Evolutionary conservation across 2,888 invertebrate genomes (phyloP), one percentile per base, ranked within the genome.

Genomic region (Melanotus villosus): DNA sequence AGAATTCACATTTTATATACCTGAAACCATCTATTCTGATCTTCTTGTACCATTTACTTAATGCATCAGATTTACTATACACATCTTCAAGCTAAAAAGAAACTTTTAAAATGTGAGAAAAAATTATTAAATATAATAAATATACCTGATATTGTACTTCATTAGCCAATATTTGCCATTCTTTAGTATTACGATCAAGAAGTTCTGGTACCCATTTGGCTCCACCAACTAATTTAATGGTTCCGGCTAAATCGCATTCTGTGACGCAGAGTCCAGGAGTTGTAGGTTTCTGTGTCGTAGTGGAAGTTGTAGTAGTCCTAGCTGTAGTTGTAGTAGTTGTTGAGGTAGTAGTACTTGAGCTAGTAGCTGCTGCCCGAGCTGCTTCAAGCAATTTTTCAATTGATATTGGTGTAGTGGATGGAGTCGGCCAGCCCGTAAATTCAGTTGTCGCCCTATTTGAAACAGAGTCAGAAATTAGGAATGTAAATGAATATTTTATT

Each of bases 351-450:
- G 89, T 58, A 12, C 57, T 88, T 1, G 87, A 86, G 1, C 87
- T 85, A 71, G 88, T 87, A 1, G 91, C 89, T 0, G 90, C 90
- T 26, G 90, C 89, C 63, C 90, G 86, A 0, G 88, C 88, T 9
- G 88, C 87, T 83, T 93, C 93, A 54, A 95, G 81, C 5, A 93
- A 86, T 81, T 93, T 93, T 80, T 95, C 94, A 65, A 94, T 92
- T 0, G 94, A 94, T 75, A 95, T 91, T 0, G 95, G 94, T 0
- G 95, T 95, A 0, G 95, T 95, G 0, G 95, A 93, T 4, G 94
- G 92, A 0, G 94, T 93, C 9, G 95, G 95, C 96, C 96, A 96
- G 12, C 96, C 96, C 10, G 95, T 95, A 78, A 96, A 96, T 83
- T 94, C 95, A 14, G 95, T 96, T 6, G 94, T 93, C 18, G 92